A percentile compares a stretch with the other conserved stretches of the same genome.
phyloP scores from a whole-genome alignment of 2,113 vertebrate genomes.

The pig (Sus scrofa) region T2T-Sscrofa CM000817.6:73633501-73634000 shows the following conservation, averaged over 20 bases:
- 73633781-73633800: not conserved
- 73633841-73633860: not conserved
- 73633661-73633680: not conserved
- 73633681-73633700: not conserved
- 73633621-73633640: too few species aligned
- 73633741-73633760: not conserved
- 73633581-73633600: too few species aligned
- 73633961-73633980: too few species aligned
- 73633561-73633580: too few species aligned
- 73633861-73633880: not conserved
- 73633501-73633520: not conserved
- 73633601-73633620: not conserved
- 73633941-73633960: not conserved
- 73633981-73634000: not conserved
- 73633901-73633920: not conserved
- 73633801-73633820: not conserved
- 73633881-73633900: too few species aligned
- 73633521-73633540: too few species aligned
- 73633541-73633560: too few species aligned
- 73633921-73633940: not conserved
- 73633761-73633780: not conserved
- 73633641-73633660: not conserved
- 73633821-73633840: not conserved
- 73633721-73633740: fast-evolving
- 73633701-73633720: not conserved